Evolutionary conservation across 2,797 vertebrate genomes (phyloP).

Genomic region (Orestias chungarensis): DNA sequence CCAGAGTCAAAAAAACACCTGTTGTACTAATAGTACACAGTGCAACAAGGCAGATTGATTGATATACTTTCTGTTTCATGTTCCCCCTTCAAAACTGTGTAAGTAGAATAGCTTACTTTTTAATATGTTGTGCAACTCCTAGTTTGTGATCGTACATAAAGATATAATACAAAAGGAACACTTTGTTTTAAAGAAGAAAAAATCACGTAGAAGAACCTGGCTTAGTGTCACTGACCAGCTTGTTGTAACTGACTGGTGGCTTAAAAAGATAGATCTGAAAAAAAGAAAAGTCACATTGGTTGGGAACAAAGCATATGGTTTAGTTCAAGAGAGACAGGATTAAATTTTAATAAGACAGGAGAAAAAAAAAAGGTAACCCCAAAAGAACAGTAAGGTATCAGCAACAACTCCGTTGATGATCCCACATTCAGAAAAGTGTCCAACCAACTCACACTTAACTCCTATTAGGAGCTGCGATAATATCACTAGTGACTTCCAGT

Average conservation of each 20-base stretch:
- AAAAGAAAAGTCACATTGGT: too few species aligned
- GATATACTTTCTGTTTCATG: background rate
- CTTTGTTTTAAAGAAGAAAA: background rate
- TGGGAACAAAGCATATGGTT: too few species aligned
- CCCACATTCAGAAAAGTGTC: background rate
- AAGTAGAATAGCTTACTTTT: background rate
- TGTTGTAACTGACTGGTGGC: background rate
- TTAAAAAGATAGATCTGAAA: background rate
- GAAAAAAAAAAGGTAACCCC: background rate
- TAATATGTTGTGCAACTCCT: background rate
- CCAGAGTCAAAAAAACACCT: background rate
- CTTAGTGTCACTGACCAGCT: background rate
- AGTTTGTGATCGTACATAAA: too few species aligned
- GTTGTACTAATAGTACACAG: background rate
- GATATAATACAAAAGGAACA: too few species aligned
- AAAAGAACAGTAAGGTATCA: background rate
- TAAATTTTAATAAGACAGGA: background rate
- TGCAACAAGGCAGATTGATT: background rate
- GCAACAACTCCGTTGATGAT: background rate
- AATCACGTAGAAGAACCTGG: background rate
- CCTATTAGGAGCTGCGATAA: background rate
- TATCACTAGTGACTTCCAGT: background rate
- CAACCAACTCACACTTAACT: background rate
- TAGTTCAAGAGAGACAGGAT: background rate
- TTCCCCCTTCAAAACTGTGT: background rate